Base-by-base conservation (phyloP, 2,888 invertebrate genomes). In the Drosophila mulleri region DNA sequence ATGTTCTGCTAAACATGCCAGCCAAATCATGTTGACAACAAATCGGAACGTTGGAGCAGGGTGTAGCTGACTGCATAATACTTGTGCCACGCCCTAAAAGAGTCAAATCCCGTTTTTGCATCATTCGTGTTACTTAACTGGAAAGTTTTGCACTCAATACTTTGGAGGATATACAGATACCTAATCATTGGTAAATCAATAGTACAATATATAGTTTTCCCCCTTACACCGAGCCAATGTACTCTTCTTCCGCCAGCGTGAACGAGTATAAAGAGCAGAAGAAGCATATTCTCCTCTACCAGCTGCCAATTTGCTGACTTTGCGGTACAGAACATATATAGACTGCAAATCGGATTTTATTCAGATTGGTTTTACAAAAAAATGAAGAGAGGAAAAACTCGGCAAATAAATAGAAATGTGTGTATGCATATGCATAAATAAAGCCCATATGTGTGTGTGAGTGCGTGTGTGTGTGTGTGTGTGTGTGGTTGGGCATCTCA, bases 1-100 rank as follows among this genome's bases (percentile, higher is more conserved):
- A 67, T 82, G 82, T 77, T 77, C 80, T 83, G 82, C 85, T 69
- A 68, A 82, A 84, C 85, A 90, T 75, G 87, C 75, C 78, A 83
- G 20, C 42, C 52, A 26, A 45, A 35, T 32, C 20, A 86, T 83
- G 82, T 82, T 72, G 50, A 67, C 63, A 62, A 57, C 32, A 66
- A 64, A 29, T n/a, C n/a, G 9, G 5, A 4, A 11, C 12, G 29
- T 12, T 11, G 29, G 5, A 2, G n/a, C 7, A 0, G 48, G 7
- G 32, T 4, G 2, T 18, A 3, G 32, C 18, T 7, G 48, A 32
- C 48, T 50, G 3, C 7, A 18, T 2, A 7, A 50, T 50, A 50
- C 48, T n/a, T 32, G 32, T 3, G 8, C 32, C 32, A 32, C 2
- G 26, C 26, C 4, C 26, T 0, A 26, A 5, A 26, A 26, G 1